These are phyloP conservation scores for Spisula solida DNA, from an alignment of 2,888 invertebrate genomes.

Conservation along the genomic window DNA sequence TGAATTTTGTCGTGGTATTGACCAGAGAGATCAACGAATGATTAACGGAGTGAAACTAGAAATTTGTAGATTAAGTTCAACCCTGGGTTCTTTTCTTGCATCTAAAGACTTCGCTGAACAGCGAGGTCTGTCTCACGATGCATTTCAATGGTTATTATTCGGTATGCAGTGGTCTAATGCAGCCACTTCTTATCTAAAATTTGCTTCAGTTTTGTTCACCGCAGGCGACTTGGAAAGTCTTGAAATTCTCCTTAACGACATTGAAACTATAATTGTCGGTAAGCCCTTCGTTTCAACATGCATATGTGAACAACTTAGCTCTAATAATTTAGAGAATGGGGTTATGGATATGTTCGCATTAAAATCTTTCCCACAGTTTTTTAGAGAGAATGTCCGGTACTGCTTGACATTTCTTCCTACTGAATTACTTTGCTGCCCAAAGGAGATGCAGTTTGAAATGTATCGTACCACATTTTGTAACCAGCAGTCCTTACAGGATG, in stretches of 20 bases:
- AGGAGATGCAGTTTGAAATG: conserved; percentile 14
- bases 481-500: neutral
- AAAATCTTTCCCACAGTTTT: neutral
- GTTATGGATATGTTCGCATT: neutral
- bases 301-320: neutral
- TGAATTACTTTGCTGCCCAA: neutral
- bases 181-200: neutral
- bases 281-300: neutral
- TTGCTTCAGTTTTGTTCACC: neutral
- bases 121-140: neutral
- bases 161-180: neutral
- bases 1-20: neutral
- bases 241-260: neutral
- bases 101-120: neutral
- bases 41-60: neutral
- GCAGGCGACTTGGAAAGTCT: neutral
- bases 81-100: neutral
- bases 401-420: neutral
- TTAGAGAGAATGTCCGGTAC: neutral
- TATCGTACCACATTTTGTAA: neutral
- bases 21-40: neutral
- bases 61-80: neutral
- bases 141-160: neutral
- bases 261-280: neutral
- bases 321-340: neutral